phyloP scores from a whole-genome alignment of 2,797 vertebrate species.

The Artibeus lituratus region DNA sequence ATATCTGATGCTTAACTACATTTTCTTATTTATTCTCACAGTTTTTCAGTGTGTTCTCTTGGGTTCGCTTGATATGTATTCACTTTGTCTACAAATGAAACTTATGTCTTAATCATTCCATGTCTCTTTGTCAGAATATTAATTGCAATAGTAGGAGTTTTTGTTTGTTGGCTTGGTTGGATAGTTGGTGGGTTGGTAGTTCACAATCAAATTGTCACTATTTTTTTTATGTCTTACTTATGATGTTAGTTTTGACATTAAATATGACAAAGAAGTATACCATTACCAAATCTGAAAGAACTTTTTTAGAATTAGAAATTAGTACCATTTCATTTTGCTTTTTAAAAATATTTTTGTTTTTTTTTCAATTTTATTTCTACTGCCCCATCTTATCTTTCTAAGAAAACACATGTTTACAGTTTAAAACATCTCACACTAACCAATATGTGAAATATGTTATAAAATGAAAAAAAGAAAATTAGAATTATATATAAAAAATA shows the following conservation, averaged over 20 bases:
- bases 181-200: background rate
- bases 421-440: background rate
- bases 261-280: background rate
- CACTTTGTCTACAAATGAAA: conserved; percentile 14
- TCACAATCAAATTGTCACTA: background rate
- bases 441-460: background rate
- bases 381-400: background rate
- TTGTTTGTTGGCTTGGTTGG: background rate
- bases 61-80: background rate
- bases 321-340: background rate
- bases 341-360: background rate
- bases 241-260: background rate
- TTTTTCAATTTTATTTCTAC: background rate
- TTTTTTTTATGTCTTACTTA: background rate
- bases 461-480: background rate
- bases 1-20: background rate
- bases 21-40: conserved; percentile 3
- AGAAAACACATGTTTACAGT: background rate
- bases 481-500: background rate
- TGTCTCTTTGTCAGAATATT: background rate
- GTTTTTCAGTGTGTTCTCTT: background rate
- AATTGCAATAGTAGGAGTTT: background rate
- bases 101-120: conserved; percentile 13
- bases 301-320: background rate
- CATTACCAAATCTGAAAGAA: background rate